Conservation (phyloP, 1,140 invertebrate species). For the Calliphora vicina region DNA sequence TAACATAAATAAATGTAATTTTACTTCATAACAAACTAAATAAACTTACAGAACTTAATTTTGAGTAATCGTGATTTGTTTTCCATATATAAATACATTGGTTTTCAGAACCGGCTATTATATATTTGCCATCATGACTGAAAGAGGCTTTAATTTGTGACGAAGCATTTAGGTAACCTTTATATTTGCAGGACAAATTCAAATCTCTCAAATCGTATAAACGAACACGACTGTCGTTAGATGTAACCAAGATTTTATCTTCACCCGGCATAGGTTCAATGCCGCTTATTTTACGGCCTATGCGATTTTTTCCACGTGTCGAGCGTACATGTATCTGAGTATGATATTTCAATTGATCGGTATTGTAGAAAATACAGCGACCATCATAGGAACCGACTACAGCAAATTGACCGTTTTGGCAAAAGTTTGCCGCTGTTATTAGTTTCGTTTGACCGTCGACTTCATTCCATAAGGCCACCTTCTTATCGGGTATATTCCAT, state of each 20-base stretch:
- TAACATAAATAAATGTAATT: slow-evolving; percentile 31
- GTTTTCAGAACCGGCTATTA: slow-evolving; percentile 97
- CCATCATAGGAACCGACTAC: slow-evolving; percentile 99
- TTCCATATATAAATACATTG: slow-evolving; percentile 98
- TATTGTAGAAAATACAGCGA: slow-evolving; percentile 97
- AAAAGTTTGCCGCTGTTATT: slow-evolving; percentile 98
- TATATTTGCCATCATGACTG: slow-evolving; percentile 95
- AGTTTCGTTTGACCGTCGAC: slow-evolving; percentile 92
- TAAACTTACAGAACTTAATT: slow-evolving; percentile 84
- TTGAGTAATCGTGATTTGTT: slow-evolving; percentile 94
- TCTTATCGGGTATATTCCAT: slow-evolving; percentile 99
- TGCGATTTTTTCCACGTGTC: slow-evolving; percentile 91
- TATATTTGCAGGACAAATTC: slow-evolving; percentile 96
- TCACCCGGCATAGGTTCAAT: slow-evolving; percentile 97
- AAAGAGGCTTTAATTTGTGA: slow-evolving; percentile 98
- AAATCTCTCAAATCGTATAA: slow-evolving; percentile 96
- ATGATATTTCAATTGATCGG: slow-evolving; percentile 97
- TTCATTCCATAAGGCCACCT: slow-evolving; percentile 97
- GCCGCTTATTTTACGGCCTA: slow-evolving; percentile 94
- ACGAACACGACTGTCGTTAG: slow-evolving; percentile 96
- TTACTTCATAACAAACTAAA: neutral
- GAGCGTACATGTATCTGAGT: slow-evolving; percentile 97
- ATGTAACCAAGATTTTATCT: slow-evolving; percentile 96
- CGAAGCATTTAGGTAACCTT: slow-evolving; percentile 92
- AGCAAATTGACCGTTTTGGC: slow-evolving; percentile 96